These are phyloP conservation scores for Orycteropus afer DNA, from an alignment of 2,113 vertebrate genomes.

Conservation along the genomic window DNA sequence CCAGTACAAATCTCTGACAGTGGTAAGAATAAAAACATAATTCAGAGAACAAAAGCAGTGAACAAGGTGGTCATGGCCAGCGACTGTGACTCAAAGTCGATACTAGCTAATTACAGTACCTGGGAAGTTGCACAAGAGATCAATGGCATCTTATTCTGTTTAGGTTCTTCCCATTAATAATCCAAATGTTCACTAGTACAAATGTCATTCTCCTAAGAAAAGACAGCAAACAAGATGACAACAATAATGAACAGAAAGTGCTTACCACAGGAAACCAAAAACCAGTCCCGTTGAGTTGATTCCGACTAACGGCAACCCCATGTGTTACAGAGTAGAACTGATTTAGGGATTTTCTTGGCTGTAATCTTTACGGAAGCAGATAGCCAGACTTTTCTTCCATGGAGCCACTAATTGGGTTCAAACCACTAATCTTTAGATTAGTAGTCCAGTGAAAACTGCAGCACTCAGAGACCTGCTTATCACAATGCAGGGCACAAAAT, in stretches of 20 bases:
- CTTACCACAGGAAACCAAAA: background rate
- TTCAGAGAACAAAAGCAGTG: slow-evolving; percentile 32
- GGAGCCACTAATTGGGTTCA: no score
- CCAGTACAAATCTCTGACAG: background rate
- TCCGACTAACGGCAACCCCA: background rate
- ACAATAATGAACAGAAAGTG: fast-evolving
- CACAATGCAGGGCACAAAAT: fast-evolving
- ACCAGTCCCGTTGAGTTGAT: background rate
- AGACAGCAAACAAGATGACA: background rate
- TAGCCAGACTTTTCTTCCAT: no score
- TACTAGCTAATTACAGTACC: slow-evolving; percentile 34
- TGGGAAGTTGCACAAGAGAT: background rate
- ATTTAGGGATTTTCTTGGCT: no score
- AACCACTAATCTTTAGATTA: background rate
- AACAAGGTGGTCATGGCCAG: background rate
- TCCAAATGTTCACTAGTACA: background rate
- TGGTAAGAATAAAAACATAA: slow-evolving; percentile 13
- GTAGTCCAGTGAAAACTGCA: background rate
- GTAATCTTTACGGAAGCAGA: no score
- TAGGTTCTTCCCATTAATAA: background rate
- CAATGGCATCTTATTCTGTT: background rate
- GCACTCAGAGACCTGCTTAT: background rate
- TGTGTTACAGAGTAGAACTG: no score
- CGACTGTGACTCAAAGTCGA: slow-evolving; percentile 34
- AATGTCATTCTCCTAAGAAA: background rate